Conservation (phyloP, 2,888 invertebrate species). For the Dasypolia templi region DNA sequence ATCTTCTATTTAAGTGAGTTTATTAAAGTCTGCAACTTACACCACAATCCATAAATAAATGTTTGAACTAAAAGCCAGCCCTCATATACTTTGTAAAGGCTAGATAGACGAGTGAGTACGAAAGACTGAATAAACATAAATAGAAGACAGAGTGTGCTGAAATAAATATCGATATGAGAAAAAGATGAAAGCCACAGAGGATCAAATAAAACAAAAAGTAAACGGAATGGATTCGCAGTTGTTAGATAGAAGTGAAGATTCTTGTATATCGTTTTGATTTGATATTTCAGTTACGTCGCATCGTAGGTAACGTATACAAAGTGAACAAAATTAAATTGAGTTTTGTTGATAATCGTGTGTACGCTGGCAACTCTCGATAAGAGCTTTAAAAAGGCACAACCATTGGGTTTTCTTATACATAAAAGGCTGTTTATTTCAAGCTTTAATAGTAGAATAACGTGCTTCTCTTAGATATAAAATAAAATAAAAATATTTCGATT, state of each 20-base stretch:
- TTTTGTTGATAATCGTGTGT: neutral
- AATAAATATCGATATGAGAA: conserved; percentile 42
- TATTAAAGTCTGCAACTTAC: neutral
- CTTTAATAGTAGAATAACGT: too few species aligned
- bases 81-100: conserved; percentile 4
- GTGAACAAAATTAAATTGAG: neutral
- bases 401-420: neutral
- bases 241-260: neutral
- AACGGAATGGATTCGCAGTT: conserved; percentile 19
- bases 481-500: neutral
- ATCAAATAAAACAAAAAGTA: conserved; percentile 41
- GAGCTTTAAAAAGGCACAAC: neutral
- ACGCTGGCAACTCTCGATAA: neutral
- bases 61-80: conserved; percentile 18
- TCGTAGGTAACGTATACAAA: neutral
- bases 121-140: conserved; percentile 29
- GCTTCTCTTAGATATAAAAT: neutral
- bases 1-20: neutral
- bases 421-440: neutral
- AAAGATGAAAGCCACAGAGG: conserved; percentile 33
- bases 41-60: conserved; percentile 20
- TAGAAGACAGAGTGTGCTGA: conserved; percentile 17
- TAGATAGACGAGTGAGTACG: conserved; percentile 8
- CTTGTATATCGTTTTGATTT: neutral
- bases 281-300: neutral